phyloP scores from a whole-genome alignment of 2,113 vertebrate species.

The Nesogale talazaci region DNA sequence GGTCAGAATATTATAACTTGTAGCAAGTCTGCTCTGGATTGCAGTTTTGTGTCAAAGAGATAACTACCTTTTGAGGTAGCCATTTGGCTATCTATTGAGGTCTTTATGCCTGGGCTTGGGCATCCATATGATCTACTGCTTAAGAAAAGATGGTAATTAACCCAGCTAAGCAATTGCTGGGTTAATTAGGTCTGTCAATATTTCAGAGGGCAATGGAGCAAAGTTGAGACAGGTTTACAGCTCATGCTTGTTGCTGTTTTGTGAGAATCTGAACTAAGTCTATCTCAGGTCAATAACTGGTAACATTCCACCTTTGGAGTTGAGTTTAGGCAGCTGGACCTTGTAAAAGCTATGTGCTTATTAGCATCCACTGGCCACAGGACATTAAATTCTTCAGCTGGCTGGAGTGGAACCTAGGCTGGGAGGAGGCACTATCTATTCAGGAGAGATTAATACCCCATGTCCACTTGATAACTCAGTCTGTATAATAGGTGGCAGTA shows the following conservation, averaged over 20 bases:
- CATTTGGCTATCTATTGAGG: slow-evolving; percentile 69
- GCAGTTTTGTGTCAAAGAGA: slow-evolving; percentile 48
- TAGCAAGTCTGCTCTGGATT: slow-evolving; percentile 43
- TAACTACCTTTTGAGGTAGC: not conserved
- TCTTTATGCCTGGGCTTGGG: slow-evolving; percentile 54
- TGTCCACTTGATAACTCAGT: slow-evolving; percentile 29
- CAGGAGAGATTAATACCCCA: slow-evolving; percentile 15
- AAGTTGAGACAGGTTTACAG: slow-evolving; percentile 56
- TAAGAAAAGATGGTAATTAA: slow-evolving; percentile 43
- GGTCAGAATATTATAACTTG: slow-evolving; percentile 52
- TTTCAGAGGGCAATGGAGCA: slow-evolving; percentile 39
- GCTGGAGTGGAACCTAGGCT: not conserved
- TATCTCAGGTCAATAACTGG: slow-evolving; percentile 47
- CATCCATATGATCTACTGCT: slow-evolving; percentile 53
- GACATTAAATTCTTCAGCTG: slow-evolving; percentile 16
- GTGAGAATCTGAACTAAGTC: slow-evolving; percentile 55
- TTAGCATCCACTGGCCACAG: not conserved
- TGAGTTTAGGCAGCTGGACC: slow-evolving; percentile 46
- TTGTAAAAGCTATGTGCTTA: slow-evolving; percentile 45
- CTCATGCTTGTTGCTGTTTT: slow-evolving; percentile 8
- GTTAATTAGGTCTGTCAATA: slow-evolving; percentile 69
- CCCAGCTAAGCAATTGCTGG: slow-evolving; percentile 39
- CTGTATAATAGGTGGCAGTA: not conserved
- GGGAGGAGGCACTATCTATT: slow-evolving; percentile 12
- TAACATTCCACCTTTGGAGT: not conserved